A percentile compares a stretch with the other conserved stretches of the same genome.
Evolutionary conservation across 2,797 vertebrate species (phyloP).

Genomic region (Diplodus puntazzo): DNA sequence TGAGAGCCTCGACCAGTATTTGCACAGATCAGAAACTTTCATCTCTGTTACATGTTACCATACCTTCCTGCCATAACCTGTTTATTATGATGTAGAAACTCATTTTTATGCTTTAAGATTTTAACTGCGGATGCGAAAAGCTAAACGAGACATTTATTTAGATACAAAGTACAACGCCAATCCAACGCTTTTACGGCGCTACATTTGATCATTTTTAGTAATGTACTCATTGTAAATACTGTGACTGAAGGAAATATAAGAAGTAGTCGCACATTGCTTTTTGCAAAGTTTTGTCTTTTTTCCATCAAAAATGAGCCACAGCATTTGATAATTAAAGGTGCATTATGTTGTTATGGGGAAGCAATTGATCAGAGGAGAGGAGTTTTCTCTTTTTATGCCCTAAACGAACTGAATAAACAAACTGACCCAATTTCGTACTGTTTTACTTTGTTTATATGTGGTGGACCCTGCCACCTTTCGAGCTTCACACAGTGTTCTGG

Average conservation of each 20-base stretch:
- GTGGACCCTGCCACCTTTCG: no score
- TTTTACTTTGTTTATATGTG: no score
- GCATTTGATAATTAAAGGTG: neutral
- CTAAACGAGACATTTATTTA: slow-evolving; percentile 49
- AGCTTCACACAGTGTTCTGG: no score
- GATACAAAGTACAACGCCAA: slow-evolving; percentile 22
- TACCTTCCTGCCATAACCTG: slow-evolving; percentile 39
- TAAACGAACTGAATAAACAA: no score
- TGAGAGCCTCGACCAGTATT: slow-evolving; percentile 60
- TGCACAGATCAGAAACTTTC: slow-evolving; percentile 67
- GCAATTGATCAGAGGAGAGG: no score
- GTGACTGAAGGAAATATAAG: slow-evolving; percentile 39
- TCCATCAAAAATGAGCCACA: neutral
- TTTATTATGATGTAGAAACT: slow-evolving; percentile 1
- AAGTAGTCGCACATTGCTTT: slow-evolving; percentile 17
- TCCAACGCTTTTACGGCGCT: slow-evolving; percentile 14
- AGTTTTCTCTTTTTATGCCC: no score
- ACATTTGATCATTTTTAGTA: slow-evolving; percentile 27
- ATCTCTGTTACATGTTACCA: slow-evolving; percentile 53
- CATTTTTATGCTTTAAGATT: slow-evolving; percentile 25
- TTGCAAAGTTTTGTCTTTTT: slow-evolving; percentile 20
- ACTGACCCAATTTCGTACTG: no score
- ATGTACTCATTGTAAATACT: slow-evolving; percentile 47
- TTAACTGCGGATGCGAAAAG: slow-evolving; percentile 34
- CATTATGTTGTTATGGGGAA: no score